Conservation (phyloP, 2,797 vertebrate genomes). For the Parauchenoglanis punctatus region DNA sequence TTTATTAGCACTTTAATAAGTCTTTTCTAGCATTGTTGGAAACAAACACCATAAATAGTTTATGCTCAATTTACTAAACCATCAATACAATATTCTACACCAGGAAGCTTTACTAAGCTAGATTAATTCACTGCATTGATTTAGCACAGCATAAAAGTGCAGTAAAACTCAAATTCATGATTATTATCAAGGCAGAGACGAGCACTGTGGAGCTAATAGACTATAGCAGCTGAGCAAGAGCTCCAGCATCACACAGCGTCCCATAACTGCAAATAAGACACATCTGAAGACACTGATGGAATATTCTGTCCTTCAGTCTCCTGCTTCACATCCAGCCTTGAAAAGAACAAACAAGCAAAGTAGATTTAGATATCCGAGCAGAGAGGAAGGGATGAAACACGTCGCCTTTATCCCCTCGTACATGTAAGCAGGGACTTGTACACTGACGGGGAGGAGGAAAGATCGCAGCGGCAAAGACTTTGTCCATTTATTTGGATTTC, state of each 20-base stretch:
- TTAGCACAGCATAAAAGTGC: neutral
- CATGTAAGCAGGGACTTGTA: conserved; percentile 54
- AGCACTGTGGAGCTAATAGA: neutral
- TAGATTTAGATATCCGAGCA: conserved; percentile 60
- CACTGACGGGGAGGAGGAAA: conserved; percentile 1
- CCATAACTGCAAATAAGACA: conserved; percentile 63
- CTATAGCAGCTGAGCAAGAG: conserved; percentile 30
- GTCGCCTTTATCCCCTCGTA: conserved; percentile 52
- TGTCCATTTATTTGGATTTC: neutral
- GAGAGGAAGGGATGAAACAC: conserved; percentile 59
- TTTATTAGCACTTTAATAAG: conserved; percentile 21
- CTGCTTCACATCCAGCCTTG: conserved; percentile 63
- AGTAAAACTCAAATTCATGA: conserved; percentile 23
- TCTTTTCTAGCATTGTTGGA: conserved; percentile 39
- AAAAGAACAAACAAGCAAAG: conserved; percentile 34
- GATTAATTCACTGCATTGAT: neutral
- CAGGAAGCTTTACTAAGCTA: conserved; percentile 12
- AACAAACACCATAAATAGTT: neutral
- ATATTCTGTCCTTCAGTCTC: conserved; percentile 61
- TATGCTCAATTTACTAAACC: neutral
- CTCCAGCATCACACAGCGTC: conserved; percentile 53
- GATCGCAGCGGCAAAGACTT: neutral
- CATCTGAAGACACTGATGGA: conserved; percentile 62
- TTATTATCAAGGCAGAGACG: neutral
- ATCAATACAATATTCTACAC: neutral